These are phyloP conservation scores for Alligator mississippiensis DNA, from an alignment of 2,113 vertebrate genomes.

Conservation along the genomic window DNA sequence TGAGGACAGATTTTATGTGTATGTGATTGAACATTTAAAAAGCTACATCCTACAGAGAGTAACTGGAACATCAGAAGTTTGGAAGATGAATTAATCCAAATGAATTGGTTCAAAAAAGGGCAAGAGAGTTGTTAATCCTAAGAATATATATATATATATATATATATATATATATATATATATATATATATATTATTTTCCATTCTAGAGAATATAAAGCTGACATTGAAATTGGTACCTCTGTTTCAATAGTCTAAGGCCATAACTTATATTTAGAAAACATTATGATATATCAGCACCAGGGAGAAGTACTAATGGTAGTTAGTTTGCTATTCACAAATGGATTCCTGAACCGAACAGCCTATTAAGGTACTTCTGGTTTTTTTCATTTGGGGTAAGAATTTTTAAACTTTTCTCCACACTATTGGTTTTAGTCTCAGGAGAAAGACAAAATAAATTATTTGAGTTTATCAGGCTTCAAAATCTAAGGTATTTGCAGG, in stretches of 20 bases:
- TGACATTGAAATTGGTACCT: conserved; percentile 1
- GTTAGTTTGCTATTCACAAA: not conserved
- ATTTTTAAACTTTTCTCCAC: conserved; percentile 10
- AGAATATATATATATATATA: not conserved
- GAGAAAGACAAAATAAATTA: conserved; percentile 10
- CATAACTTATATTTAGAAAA: conserved; percentile 3
- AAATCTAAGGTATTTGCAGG: not conserved
- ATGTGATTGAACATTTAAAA: not conserved
- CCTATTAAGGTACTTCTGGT: conserved; percentile 10
- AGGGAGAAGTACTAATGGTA: not conserved
- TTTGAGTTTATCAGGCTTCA: not conserved
- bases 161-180: no score
- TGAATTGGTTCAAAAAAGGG: not conserved
- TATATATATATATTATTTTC: not conserved
- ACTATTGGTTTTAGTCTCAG: not conserved
- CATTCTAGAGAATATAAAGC: not conserved
- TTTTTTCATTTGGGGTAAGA: conserved; percentile 30
- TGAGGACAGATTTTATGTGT: not conserved
- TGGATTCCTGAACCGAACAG: not conserved
- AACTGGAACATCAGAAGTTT: not conserved
- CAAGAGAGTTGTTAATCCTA: not conserved
- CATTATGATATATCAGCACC: not conserved
- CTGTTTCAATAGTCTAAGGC: conserved; percentile 33
- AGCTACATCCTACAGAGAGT: not conserved
- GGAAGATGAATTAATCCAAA: not conserved